Conservation (phyloP, 2,113 vertebrate genomes). For the Etheostoma cragini region DNA sequence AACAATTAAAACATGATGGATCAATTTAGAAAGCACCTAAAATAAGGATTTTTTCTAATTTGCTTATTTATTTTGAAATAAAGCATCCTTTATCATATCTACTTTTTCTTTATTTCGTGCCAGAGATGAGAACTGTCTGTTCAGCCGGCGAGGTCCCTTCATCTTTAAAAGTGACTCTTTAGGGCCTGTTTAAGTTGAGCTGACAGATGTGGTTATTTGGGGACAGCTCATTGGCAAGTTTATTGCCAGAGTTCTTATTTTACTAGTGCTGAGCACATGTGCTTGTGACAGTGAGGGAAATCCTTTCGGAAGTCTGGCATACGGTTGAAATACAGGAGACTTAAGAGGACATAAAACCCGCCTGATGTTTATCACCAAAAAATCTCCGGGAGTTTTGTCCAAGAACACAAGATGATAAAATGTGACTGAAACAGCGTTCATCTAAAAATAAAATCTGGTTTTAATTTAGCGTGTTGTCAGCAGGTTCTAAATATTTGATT, state of each 20-base stretch:
- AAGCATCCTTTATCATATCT: neutral
- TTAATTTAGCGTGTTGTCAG: slow-evolving; percentile 21
- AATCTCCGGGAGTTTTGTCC: slow-evolving; percentile 12
- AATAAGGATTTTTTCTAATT: neutral
- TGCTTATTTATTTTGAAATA: neutral
- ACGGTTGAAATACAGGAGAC: slow-evolving; percentile 64
- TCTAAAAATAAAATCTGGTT: slow-evolving; percentile 18
- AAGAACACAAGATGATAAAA: slow-evolving; percentile 24
- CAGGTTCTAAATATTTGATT: slow-evolving; percentile 15
- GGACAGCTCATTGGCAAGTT: slow-evolving; percentile 81
- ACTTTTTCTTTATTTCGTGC: slow-evolving; percentile 18
- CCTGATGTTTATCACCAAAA: slow-evolving; percentile 52
- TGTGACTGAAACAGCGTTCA: slow-evolving; percentile 10
- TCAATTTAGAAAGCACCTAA: neutral
- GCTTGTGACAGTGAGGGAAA: slow-evolving; percentile 77
- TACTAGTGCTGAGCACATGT: slow-evolving; percentile 74
- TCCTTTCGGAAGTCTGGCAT: slow-evolving; percentile 75
- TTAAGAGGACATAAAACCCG: slow-evolving; percentile 63
- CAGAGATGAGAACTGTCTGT: slow-evolving; percentile 11
- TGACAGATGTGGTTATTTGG: slow-evolving; percentile 83
- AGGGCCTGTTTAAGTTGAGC: slow-evolving; percentile 72
- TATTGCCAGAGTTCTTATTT: slow-evolving; percentile 80
- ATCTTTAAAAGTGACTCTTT: slow-evolving; percentile 75
- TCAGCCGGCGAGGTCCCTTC: slow-evolving; percentile 48
- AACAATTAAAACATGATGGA: slow-evolving; percentile 11